Conservation (phyloP, 2,888 invertebrate genomes). For the Ctenicera cuprea region DNA sequence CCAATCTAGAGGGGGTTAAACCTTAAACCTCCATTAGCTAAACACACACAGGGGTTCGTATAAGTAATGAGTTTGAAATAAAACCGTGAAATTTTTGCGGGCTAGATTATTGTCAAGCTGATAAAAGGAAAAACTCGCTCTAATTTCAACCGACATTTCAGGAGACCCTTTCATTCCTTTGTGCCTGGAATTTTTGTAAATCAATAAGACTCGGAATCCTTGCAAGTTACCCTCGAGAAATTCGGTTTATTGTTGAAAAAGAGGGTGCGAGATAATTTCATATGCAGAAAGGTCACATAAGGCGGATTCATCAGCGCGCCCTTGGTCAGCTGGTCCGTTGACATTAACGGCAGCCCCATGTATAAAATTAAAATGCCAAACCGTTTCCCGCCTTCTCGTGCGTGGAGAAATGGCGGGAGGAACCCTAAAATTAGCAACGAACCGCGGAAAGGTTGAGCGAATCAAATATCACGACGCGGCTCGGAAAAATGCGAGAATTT, state of each 20-base stretch:
- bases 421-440: conserved; percentile 42
- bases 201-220: conserved; percentile 36
- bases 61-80: conserved; percentile 32
- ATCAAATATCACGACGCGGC: conserved; percentile 43
- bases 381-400: conserved; percentile 46
- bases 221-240: conserved; percentile 39
- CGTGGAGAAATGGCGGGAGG: conserved; percentile 35
- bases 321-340: conserved; percentile 50
- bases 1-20: conserved; percentile 47
- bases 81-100: conserved; percentile 24
- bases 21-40: conserved; percentile 51
- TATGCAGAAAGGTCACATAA: conserved; percentile 46
- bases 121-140: conserved; percentile 7
- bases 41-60: conserved; percentile 23
- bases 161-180: conserved; percentile 29
- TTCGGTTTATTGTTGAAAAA: conserved; percentile 38
- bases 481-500: conserved; percentile 23
- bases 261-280: conserved; percentile 32
- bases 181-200: conserved; percentile 41
- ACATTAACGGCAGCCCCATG: conserved; percentile 58
- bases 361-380: conserved; percentile 61
- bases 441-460: conserved; percentile 49
- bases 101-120: not conserved
- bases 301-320: conserved; percentile 35
- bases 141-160: conserved; percentile 32